Evolutionary conservation across 1,140 invertebrate species (phyloP).

Genomic region (Harpegnathos saltator): DNA sequence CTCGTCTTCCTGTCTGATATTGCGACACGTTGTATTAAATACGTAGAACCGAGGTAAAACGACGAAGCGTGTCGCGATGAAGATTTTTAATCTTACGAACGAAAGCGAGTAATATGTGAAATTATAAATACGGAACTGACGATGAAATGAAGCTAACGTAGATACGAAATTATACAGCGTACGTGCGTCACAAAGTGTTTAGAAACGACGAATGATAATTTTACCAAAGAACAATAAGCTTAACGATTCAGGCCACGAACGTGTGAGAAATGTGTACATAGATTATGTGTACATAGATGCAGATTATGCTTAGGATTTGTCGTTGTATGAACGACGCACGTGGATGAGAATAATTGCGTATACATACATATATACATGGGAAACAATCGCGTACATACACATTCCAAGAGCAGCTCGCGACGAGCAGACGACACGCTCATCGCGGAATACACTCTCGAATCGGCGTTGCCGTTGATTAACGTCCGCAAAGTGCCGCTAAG

Average conservation of each 20-base stretch:
- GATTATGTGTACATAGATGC: not conserved
- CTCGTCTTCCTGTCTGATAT: conserved; percentile 51
- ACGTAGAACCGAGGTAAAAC: not conserved
- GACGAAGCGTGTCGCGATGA: too few species aligned
- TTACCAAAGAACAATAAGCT: conserved; percentile 44
- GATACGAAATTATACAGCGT: not conserved
- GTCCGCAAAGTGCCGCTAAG: conserved; percentile 24
- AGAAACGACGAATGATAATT: conserved; percentile 3
- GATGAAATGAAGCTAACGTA: not conserved
- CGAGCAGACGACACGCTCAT: not conserved
- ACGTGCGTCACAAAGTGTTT: conserved; percentile 3
- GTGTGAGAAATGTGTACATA: conserved; percentile 16
- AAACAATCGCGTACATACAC: conserved; percentile 7
- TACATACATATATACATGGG: not conserved
- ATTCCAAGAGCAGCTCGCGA: conserved; percentile 36
- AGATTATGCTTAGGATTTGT: conserved; percentile 6
- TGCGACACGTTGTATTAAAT: not conserved
- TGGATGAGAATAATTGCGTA: conserved; percentile 3
- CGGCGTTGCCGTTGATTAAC: conserved; percentile 1
- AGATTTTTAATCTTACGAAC: too few species aligned
- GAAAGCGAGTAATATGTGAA: too few species aligned
- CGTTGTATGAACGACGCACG: conserved; percentile 1
- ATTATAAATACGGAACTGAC: not conserved
- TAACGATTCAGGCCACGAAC: conserved; percentile 13
- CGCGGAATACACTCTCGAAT: not conserved